Percentiles rank a stretch among this genome's conserved stretches.
Conservation (phyloP, 2,797 vertebrate genomes). For the Garrulus glandarius region DNA sequence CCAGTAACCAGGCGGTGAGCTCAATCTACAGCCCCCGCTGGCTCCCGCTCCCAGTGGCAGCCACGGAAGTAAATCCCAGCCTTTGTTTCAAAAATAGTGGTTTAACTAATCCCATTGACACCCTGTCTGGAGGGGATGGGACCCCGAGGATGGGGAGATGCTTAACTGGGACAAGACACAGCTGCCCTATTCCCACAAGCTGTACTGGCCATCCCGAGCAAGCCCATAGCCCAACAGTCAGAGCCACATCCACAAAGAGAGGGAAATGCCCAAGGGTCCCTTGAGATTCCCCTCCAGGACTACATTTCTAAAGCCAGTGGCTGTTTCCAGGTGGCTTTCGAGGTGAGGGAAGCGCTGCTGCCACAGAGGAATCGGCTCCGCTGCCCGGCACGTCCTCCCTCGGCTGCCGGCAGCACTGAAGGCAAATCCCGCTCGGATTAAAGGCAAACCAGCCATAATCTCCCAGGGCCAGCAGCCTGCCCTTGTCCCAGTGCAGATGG, state of each 20-base stretch:
- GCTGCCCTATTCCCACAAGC: accelerated
- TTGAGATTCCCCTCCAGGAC: background rate
- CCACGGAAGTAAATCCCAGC: background rate
- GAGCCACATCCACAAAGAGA: background rate
- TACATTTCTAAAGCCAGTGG: background rate
- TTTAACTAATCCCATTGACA: background rate
- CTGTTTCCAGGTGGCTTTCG: background rate
- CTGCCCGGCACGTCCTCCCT: background rate
- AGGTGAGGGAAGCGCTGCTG: accelerated
- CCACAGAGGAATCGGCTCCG: accelerated
- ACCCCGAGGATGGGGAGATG: background rate
- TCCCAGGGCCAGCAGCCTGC: background rate
- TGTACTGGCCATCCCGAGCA: accelerated
- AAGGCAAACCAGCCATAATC: slow-evolving; percentile 25
- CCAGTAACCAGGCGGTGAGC: background rate
- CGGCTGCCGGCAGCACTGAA: background rate
- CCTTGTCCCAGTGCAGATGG: background rate
- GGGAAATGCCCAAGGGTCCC: background rate
- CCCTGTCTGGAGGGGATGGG: background rate
- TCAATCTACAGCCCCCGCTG: background rate
- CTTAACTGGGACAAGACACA: background rate
- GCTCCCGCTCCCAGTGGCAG: background rate
- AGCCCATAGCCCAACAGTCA: background rate
- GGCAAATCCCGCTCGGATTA: slow-evolving; percentile 42
- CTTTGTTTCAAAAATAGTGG: background rate